Evolutionary conservation across 1,140 invertebrate species (phyloP), one percentile per base, ranked within the genome.

Genomic region (Hormaphis cornu): DNA sequence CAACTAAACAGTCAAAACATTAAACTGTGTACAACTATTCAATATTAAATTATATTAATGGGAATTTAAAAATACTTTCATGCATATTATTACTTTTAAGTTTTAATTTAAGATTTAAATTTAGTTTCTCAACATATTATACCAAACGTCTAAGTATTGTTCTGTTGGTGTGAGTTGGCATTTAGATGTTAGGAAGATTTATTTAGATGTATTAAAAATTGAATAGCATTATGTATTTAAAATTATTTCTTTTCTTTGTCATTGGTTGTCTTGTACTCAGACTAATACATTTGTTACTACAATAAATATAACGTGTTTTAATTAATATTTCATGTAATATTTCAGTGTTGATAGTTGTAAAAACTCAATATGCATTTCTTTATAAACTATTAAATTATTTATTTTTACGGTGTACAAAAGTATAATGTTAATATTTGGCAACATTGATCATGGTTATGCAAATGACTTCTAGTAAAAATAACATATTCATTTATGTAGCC

Each of bases 121-220:
- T 58, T 58, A 58, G 53, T 16, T 20, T 35, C 12, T 24, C 14
- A 16, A 35, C 48, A 50, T n/a, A n/a, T n/a, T 4, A 8, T 63
- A 50, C 18, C 44, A 50, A 16, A 35, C 33, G 18, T 50, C 61
- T 22, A 35, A 50, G 5, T 8, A 48, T 30, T 22, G 24, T n/a
- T 63, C 8, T 66, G 26, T 48, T 48, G 61, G 61, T 66, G 28
- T 66, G 35, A n/a, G n/a, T n/a, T n/a, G 44, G 61, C 61, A 66
- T 48, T 46, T 61, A 61, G 40, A 33, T 35, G n/a, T n/a, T n/a
- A 63, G 37, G 3, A 56, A 35, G 18, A 20, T 50, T 8, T 20
- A 30, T 54, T 33, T 58, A 58, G 33, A 56, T 56, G 20, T 46
- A 28, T 66, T 30, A 28, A 3, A 46, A 28, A 28, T 46, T 46